Conservation (phyloP, 2,888 invertebrate genomes). For the Malthinus flaveolus region DNA sequence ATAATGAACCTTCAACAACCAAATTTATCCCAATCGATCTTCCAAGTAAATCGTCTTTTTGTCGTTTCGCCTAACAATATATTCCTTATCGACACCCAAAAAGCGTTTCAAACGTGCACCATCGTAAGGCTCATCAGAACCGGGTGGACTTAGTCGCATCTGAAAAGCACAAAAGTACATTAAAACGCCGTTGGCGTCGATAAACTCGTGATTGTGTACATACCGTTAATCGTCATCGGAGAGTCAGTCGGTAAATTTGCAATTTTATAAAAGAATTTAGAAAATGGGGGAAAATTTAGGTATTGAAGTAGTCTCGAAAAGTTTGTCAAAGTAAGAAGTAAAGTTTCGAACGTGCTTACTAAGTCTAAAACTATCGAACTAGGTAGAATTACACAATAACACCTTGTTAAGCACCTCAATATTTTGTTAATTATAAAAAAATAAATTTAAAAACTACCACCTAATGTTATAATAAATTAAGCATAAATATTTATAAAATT, state of each 20-base stretch:
- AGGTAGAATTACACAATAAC: neutral
- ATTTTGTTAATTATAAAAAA: neutral
- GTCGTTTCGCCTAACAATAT: conserved; percentile 28
- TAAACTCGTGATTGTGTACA: too few species aligned
- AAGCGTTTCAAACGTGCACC: conserved; percentile 59
- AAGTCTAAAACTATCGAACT: neutral
- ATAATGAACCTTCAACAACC: too few species aligned
- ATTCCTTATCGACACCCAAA: conserved; percentile 56
- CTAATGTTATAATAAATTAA: conserved; percentile 4
- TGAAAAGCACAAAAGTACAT: conserved; percentile 42
- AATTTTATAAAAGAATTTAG: too few species aligned
- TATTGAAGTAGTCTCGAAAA: too few species aligned
- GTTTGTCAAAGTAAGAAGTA: too few species aligned
- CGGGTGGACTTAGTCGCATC: conserved; percentile 72
- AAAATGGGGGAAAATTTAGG: too few species aligned
- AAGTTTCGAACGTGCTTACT: neutral
- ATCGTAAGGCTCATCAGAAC: conserved; percentile 62
- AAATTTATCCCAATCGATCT: conserved; percentile 29
- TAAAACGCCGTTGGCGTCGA: too few species aligned
- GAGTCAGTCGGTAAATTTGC: too few species aligned
- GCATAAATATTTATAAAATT: neutral
- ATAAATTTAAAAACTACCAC: conserved; percentile 4
- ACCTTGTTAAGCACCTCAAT: neutral
- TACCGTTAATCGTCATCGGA: too few species aligned
- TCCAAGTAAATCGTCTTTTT: conserved; percentile 28